phyloP scores from a whole-genome alignment of 1,140 invertebrate genomes.

The Armadillidium nasatum region DNA sequence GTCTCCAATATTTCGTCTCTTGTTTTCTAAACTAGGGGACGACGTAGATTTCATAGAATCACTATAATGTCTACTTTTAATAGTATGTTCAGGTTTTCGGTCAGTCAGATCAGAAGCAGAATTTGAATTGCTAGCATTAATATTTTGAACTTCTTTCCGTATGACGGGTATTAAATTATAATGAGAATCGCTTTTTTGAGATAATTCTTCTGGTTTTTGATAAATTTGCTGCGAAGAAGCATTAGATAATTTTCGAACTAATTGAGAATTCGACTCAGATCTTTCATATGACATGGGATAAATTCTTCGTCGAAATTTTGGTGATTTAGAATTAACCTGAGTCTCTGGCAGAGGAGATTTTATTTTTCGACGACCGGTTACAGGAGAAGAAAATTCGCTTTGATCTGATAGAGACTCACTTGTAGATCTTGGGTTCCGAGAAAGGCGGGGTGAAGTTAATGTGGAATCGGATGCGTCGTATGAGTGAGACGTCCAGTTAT shows the following conservation, averaged over 20 bases:
- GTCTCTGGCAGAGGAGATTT: slow-evolving; percentile 23
- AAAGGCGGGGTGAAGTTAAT: slow-evolving; percentile 27
- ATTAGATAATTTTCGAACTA: not conserved
- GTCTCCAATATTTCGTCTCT: not conserved
- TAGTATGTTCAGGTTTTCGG: not conserved
- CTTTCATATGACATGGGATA: not conserved
- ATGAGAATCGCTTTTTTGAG: not conserved
- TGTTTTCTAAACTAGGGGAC: not conserved
- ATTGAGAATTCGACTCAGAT: not conserved
- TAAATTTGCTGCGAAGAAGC: not conserved
- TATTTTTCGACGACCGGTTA: not conserved
- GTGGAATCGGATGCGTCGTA: slow-evolving; percentile 46
- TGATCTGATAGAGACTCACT: slow-evolving; percentile 37
- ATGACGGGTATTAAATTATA: too few species aligned
- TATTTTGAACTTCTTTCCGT: not conserved
- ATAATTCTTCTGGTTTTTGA: not conserved
- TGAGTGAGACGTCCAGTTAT: slow-evolving; percentile 28
- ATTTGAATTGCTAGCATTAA: not conserved
- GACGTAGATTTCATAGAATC: not conserved
- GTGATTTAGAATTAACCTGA: slow-evolving; percentile 24
- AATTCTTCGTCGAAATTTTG: slow-evolving; percentile 22
- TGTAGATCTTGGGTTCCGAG: slow-evolving; percentile 19
- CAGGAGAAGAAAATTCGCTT: slow-evolving; percentile 36
- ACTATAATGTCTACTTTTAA: not conserved
- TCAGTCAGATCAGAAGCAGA: not conserved